Conservation (phyloP, 2,797 vertebrate species). For the Morelia viridis region DNA sequence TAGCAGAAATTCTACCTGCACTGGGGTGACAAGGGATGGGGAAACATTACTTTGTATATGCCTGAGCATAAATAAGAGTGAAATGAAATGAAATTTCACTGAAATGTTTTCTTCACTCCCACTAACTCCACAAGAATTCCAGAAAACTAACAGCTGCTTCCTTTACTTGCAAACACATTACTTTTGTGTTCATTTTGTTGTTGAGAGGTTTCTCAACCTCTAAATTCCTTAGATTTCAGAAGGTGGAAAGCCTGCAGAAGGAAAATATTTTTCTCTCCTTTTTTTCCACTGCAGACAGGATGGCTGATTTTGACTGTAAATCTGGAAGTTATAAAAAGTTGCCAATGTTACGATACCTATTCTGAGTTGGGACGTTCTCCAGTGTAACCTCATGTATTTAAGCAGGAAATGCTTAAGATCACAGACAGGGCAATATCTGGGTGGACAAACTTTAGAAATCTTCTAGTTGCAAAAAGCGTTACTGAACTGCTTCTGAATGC, state of each 20-base stretch:
- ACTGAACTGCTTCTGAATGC: neutral
- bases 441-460: neutral
- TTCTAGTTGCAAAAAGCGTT: neutral
- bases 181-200: neutral
- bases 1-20: neutral
- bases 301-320: neutral
- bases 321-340: neutral
- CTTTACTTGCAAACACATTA: neutral
- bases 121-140: neutral
- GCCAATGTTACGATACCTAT: neutral
- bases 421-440: neutral
- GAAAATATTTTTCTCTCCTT: neutral
- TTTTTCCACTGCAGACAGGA: neutral
- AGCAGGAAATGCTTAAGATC: conserved; percentile 10
- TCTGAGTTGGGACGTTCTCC: neutral
- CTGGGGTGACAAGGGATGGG: neutral
- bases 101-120: neutral
- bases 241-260: neutral
- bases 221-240: conserved; percentile 1
- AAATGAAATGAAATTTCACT: neutral
- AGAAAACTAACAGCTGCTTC: neutral
- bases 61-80: neutral
- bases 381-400: neutral
- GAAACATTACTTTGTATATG: neutral
- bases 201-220: neutral